These are phyloP conservation scores for Invenusta paracnida DNA, from an alignment of 2,888 invertebrate species.

Conservation along the genomic window DNA sequence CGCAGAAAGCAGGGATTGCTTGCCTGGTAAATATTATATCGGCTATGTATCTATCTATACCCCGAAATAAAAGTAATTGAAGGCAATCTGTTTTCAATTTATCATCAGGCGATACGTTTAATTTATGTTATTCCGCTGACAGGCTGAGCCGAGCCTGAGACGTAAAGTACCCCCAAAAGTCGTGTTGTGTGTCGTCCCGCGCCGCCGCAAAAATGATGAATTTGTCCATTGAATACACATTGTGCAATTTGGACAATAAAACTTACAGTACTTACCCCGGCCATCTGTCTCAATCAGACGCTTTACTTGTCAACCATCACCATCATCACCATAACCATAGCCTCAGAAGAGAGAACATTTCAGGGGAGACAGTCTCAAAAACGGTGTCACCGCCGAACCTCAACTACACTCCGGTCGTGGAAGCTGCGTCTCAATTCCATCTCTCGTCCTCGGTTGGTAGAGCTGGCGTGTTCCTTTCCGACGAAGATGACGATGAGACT, in stretches of 20 bases:
- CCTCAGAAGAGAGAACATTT: no score
- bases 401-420: no score
- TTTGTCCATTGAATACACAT: slow-evolving; percentile 27
- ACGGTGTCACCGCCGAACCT: no score
- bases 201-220: slow-evolving; percentile 5
- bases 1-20: no score
- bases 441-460: no score
- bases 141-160: neutral
- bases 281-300: neutral
- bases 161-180: slow-evolving; percentile 2
- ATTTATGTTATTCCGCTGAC: neutral
- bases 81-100: slow-evolving; percentile 13
- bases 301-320: neutral
- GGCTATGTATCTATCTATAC: neutral
- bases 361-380: no score
- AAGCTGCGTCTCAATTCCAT: no score
- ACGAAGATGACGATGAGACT: neutral
- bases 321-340: no score
- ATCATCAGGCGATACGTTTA: neutral
- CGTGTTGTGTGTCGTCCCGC: no score
- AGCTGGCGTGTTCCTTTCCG: no score
- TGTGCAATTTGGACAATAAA: slow-evolving; percentile 31
- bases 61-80: neutral
- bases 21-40: no score
- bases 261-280: slow-evolving; percentile 10